Percentiles rank a stretch among this genome's conserved stretches.
Conservation (phyloP, 2,888 invertebrate genomes). For the Andricus quercusramuli region DNA sequence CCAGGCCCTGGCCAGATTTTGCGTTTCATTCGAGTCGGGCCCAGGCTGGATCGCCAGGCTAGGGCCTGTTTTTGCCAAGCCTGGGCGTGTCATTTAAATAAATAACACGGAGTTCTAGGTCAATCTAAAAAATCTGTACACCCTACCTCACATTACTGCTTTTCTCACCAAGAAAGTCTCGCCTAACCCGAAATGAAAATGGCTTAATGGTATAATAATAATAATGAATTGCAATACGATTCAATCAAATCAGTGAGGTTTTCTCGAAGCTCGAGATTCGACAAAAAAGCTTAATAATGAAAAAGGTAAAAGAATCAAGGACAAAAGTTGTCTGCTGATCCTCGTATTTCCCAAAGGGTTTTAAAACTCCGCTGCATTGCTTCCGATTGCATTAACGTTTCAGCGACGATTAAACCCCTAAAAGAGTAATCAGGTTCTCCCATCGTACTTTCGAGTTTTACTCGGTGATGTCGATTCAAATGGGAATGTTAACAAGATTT, state of each 20-base stretch:
- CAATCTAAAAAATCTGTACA: too few species aligned
- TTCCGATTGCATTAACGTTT: constrained; percentile 32
- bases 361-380: constrained; percentile 29
- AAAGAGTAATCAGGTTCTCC: constrained; percentile 26
- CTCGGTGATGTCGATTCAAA: constrained; percentile 24
- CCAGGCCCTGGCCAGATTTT: too few species aligned
- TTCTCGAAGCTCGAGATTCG: background rate
- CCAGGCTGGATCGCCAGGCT: too few species aligned
- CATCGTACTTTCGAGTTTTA: constrained; percentile 9
- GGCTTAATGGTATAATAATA: too few species aligned
- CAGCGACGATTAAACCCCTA: constrained; percentile 21
- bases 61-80: too few species aligned
- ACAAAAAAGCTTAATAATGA: constrained; percentile 12
- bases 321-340: background rate
- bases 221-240: background rate
- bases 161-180: too few species aligned
- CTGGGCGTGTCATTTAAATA: too few species aligned
- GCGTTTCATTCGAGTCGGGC: too few species aligned
- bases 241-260: constrained; percentile 2
- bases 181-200: too few species aligned
- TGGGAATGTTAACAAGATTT: constrained; percentile 17
- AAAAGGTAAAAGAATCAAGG: constrained; percentile 8
- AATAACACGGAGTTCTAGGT: too few species aligned
- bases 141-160: too few species aligned
- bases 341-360: constrained; percentile 35